Conservation (phyloP, 1,140 invertebrate genomes). For the Camponotus pennsylvanicus region DNA sequence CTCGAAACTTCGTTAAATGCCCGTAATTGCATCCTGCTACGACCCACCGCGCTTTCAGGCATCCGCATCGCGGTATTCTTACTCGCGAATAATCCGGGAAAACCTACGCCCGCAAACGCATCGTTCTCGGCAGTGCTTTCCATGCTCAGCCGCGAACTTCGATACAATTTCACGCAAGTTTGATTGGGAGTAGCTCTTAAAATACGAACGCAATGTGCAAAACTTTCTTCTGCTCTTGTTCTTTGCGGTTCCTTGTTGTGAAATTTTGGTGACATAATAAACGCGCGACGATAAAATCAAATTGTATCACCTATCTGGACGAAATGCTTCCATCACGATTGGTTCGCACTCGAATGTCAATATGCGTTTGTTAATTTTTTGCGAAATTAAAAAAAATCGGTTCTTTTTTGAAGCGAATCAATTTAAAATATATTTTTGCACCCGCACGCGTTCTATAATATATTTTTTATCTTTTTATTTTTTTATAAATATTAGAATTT, state of each 20-base stretch:
- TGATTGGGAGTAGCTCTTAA: constrained; percentile 63
- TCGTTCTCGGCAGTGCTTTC: constrained; percentile 40
- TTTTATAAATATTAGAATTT: neutral
- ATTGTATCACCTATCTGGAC: neutral
- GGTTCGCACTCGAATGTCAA: neutral
- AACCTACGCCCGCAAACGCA: constrained; percentile 48
- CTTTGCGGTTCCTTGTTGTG: constrained; percentile 15
- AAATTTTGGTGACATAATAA: constrained; percentile 51
- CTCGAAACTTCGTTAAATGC: constrained; percentile 84
- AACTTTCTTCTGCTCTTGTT: neutral
- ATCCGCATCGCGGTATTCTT: constrained; percentile 30
- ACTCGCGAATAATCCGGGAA: constrained; percentile 51
- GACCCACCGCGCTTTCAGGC: constrained; percentile 61
- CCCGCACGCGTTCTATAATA: too few relatives aligned
- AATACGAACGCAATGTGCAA: constrained; percentile 38
- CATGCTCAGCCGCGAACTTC: constrained; percentile 46
- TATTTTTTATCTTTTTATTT: too few relatives aligned
- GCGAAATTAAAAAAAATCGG: neutral
- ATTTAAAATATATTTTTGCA: constrained; percentile 4
- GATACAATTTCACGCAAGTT: constrained; percentile 71
- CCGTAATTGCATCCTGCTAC: constrained; percentile 81
- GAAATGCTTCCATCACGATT: neutral
- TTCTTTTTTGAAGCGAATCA: constrained; percentile 30
- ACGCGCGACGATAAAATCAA: constrained; percentile 4
- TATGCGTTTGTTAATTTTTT: neutral